Evolutionary conservation across 2,888 invertebrate genomes (phyloP), one percentile per base, ranked within the genome.

Genomic region (Seira musarum): DNA sequence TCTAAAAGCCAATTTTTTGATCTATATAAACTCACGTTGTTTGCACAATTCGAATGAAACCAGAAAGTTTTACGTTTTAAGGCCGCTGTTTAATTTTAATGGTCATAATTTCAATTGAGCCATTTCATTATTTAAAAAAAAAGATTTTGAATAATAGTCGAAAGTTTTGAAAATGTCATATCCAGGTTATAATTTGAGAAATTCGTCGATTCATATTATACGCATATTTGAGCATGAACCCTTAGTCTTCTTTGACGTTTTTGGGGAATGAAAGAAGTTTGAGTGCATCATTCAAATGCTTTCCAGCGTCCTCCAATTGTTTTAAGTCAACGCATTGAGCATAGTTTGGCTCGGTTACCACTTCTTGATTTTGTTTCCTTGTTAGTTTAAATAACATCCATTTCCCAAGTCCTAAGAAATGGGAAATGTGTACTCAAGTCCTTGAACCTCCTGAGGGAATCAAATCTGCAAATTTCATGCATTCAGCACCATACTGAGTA

Each of bases 391-490:
- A 35, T 0, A 63, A 8, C 17, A 61, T 68, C 68, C 67, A 75
- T 63, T 75, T 75, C 15, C n/a, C 75, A 60, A 67, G 63, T 17
- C 75, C 75, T 0, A 75, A 25, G 35, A 75, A 75, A 1, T 21
- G 75, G 17, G 46, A 21, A 24, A 75, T 75, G 35, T 75, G 75
- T n/a, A n/a, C 95, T 90, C 95, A 92, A 87, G 94, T 91, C 84
- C 95, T 90, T 66, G 93, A 93, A 73, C 92, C 90, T 0, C 95
- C 96, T 0, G 95, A 95, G 85, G 93, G 93, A 70, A 96, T 91
- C 40, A 93, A 90, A 87, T 94, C 92, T n/a, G 95, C 89, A 5
- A 94, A 92, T 67, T 91, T 90, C 24, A 96, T 89, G 8, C 95
- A 89, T 35, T 93, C 90, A 13, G 91, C 90, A 86, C 95, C 95